A percentile compares a stretch with the other conserved stretches of the same genome.
Evolutionary conservation across 2,888 invertebrate species (phyloP).

Genomic region (Diarsia mendica): DNA sequence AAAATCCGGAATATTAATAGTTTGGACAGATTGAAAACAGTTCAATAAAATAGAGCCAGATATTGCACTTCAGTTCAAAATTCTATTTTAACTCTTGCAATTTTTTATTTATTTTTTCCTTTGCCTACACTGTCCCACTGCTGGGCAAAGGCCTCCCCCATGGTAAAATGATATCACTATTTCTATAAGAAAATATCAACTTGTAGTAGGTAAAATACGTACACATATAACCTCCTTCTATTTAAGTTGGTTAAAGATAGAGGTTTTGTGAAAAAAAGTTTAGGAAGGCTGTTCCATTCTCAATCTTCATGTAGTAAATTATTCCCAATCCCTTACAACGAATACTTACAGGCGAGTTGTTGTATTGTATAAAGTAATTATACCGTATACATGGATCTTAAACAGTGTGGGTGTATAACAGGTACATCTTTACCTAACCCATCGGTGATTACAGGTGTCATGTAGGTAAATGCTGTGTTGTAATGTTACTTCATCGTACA

Average conservation of each 20-base stretch:
- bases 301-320: background rate
- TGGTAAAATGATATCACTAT: background rate
- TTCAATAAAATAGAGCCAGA: background rate
- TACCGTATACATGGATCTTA: background rate
- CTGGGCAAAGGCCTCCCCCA: too few relatives aligned
- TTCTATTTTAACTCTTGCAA: conserved; percentile 4
- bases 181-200: background rate
- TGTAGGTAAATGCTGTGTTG: background rate
- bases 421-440: background rate
- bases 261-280: background rate
- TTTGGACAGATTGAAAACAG: background rate
- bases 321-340: too few relatives aligned
- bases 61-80: background rate
- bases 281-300: background rate
- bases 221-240: background rate
- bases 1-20: background rate
- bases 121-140: too few relatives aligned
- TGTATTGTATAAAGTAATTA: background rate
- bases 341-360: background rate
- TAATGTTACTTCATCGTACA: background rate
- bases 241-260: background rate
- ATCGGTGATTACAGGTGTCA: background rate
- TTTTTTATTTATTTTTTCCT: too few relatives aligned
- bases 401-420: background rate
- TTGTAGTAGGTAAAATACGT: background rate